Base-by-base conservation (phyloP, 2,797 vertebrate species). In the Lepus oiostolus region DNA sequence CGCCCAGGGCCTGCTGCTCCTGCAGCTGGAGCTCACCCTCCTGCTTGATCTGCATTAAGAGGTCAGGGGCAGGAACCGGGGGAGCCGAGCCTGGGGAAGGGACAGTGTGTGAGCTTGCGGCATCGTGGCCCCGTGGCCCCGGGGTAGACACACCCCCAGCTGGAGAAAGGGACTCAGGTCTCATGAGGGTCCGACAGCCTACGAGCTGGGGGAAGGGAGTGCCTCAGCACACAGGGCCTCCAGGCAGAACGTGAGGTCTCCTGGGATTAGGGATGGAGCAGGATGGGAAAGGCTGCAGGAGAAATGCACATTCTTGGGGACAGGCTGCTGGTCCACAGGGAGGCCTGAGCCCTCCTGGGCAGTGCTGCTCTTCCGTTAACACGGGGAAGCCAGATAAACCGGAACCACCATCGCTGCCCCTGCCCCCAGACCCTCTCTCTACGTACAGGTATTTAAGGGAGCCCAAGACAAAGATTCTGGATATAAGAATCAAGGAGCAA, bases 1-100 rank as follows among this genome's bases (percentile, higher is more conserved):
- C 96, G 0, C 96, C 97, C 16, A 97, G 95, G 2, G 93, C 85
- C 63, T 96, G 96, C 38, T 96, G 97, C 62, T 96, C 95, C 94
- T 97, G 96, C 19, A 97, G 95, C 67, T 97, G 95, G 22, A 96
- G 96, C 74, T 97, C 97, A 0, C 95, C 85, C 38, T 98, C 97
- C 50, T 96, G 96, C 85, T 97, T 97, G 89, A 97, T 97, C 87
- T 97, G 96, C 95, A 97, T 97, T 30, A 97, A 68, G 68, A 96
- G 96, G 95, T 96, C 97, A 26, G 97, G 97, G 70, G 96, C 96
- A 32, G 97, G 97, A 82, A 97, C 96, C 0, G 96, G 94, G 42
- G 97, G 72, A 22, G 96, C 97, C 0, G 97, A 95, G 67, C 96
- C 94, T 97, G 35, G 42, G 81, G 81, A 62, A 60, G 54, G 54